Conservation (phyloP, 2,888 invertebrate genomes). For the Salticus scenicus region DNA sequence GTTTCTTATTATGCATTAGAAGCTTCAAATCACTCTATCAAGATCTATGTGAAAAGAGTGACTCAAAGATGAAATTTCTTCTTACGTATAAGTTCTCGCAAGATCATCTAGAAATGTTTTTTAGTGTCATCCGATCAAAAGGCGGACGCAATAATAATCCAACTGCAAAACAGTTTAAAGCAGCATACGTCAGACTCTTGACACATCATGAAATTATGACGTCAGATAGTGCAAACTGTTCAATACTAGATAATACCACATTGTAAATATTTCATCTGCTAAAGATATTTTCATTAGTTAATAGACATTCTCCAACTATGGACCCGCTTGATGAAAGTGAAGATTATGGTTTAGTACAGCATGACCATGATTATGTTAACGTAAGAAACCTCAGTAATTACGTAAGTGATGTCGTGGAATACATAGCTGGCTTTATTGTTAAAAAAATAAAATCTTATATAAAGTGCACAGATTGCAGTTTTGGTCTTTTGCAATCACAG, state of each 20-base stretch:
- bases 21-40: background rate
- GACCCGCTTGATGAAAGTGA: too few species aligned
- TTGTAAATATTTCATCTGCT: constrained; percentile 21
- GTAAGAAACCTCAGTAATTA: background rate
- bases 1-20: constrained; percentile 6
- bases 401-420: background rate
- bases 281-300: background rate
- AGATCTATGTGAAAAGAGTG: too few species aligned
- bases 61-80: too few species aligned
- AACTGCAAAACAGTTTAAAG: too few species aligned
- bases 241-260: background rate
- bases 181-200: constrained; percentile 24
- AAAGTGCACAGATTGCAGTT: background rate
- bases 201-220: constrained; percentile 1
- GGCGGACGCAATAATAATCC: too few species aligned
- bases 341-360: too few species aligned
- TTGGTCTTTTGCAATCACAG: too few species aligned
- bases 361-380: too few species aligned
- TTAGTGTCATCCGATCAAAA: constrained; percentile 20
- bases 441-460: background rate
- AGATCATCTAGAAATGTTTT: constrained; percentile 37
- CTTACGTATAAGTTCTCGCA: constrained; percentile 30
- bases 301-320: too few species aligned
- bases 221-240: background rate
- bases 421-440: constrained; percentile 15